Base-by-base conservation (phyloP, 2,888 invertebrate species). In the Epistrophe grossulariae region DNA sequence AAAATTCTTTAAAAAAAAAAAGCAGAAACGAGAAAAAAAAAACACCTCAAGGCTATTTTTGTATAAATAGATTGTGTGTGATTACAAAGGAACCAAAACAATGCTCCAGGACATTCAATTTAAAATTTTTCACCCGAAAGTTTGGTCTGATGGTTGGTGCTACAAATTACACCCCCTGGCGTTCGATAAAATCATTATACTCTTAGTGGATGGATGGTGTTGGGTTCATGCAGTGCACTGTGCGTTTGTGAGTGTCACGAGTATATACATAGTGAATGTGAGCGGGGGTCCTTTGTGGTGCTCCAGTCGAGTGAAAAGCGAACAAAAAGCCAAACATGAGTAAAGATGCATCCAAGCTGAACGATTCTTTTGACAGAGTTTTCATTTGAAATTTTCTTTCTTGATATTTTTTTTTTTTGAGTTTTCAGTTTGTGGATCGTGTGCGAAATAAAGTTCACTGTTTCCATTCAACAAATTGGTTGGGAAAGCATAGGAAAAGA, bases 1-100 rank as follows among this genome's bases (percentile, higher is more conserved):
- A 59, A 59, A 13, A 55, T 45, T 24, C 24, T 55, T 7, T 8
- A 11, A 50, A 84, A 77, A 70, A 68, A 57, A 81, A 43, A 28
- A 17, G 70, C 0, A 24, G 7, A n/a, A 45, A 7, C 59, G 19
- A 10, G 31, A 45, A 24, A 9, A 15, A 62, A 13, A 62, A 62
- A 43, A 78, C 74, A 83, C 79, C 87, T 83, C 76, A 57, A 70
- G 87, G 87, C 83, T 87, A 68, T 90, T 70, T 70, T 89, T 90
- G 85, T 90, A 68, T 68, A 91, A 92, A 92, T 91, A 91, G 91
- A 91, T 91, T 83, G 77, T 85, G 79, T 92, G 90, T 90, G 91
- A 92, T 91, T 90, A 91, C 91, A 90, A 90, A 89, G 90, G 52
- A 89, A 90, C 90, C 90, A 91, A 92, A 92, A 92, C 92, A 92